Base-by-base conservation (phyloP, 2,888 invertebrate species). In the Celastrina argiolus region DNA sequence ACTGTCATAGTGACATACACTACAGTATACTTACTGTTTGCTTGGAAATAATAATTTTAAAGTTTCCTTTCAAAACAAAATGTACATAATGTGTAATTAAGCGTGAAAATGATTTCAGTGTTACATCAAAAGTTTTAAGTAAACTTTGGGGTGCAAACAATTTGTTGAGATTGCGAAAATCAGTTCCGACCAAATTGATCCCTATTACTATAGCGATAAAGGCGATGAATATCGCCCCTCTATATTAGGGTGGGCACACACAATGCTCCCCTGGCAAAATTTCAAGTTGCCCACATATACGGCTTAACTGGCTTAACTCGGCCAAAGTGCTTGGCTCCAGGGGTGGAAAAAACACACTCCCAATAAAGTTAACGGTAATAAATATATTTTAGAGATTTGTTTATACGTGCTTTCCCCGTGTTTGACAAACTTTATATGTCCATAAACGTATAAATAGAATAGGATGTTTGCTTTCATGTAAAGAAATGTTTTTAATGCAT, bases 111-210 rank as follows among this genome's bases (percentile, higher is more conserved):
- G 12, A 18, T 18, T 22, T 39, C 18, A 3, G 18, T 36, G 18
- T 61, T 61, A 61, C 61, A 61, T 61, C 39, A 61, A 61, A 59
- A 56, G 36, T 61, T 61, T 61, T 22, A 36, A 61, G 34, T 61
- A 34, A 61, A 61, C 36, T 18, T 22, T 22, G 36, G 18, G 18
- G 7, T 18, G 12, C 51, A 6, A 56, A 28, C 39, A 36, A 59
- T 5, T 61, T 36, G 18, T 36, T 36, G 14, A 39, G 1, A 1
- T 18, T 6, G 36, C 36, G 14, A 36, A 36, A 61, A 61, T 61
- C 22, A 5, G 6, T 18, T 16, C 0, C 18, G 12, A 12, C 18
- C 2, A 61, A 34, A 36, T 22, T 22, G 61, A 18, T 12, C 61
- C 12, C 22, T 61, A 39, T 22, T 36, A 7, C 61, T 8, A 6